Evolutionary conservation across 2,113 vertebrate species (phyloP).

Genomic region (Chloroceryle aenea): DNA sequence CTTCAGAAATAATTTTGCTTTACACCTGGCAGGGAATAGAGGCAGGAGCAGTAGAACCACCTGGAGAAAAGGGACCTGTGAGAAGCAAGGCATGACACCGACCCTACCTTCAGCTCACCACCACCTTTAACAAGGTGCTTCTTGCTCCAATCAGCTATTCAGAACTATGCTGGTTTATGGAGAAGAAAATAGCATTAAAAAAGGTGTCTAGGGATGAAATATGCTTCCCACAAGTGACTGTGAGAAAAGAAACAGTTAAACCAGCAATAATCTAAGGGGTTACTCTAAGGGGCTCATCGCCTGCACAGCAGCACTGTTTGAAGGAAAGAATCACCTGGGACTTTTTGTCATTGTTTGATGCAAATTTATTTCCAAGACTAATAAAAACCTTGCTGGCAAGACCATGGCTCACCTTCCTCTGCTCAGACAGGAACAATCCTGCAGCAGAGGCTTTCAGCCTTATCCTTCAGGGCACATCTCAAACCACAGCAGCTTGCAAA

Average conservation of each 20-base stretch:
- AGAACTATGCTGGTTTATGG: neutral
- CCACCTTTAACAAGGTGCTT: slow-evolving; percentile 9
- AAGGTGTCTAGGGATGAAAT: neutral
- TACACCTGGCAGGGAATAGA: neutral
- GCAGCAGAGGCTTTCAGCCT: neutral
- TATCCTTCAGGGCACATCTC: neutral
- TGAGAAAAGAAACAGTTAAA: neutral
- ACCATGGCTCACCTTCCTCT: neutral
- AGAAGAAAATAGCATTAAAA: neutral
- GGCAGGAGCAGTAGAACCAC: neutral
- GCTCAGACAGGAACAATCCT: neutral
- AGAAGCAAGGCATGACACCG: neutral
- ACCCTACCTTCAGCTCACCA: neutral
- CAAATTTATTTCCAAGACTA: neutral
- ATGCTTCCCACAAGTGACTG: neutral
- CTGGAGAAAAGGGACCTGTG: neutral
- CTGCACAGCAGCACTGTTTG: neutral
- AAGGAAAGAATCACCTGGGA: no score
- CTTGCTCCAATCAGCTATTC: neutral
- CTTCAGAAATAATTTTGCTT: neutral
- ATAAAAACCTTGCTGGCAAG: neutral
- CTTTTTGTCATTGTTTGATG: no score
- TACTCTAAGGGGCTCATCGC: neutral
- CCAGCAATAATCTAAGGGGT: neutral
- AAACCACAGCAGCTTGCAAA: neutral